phyloP scores from a whole-genome alignment of 1,140 invertebrate genomes.

The Tribolium madens region DNA sequence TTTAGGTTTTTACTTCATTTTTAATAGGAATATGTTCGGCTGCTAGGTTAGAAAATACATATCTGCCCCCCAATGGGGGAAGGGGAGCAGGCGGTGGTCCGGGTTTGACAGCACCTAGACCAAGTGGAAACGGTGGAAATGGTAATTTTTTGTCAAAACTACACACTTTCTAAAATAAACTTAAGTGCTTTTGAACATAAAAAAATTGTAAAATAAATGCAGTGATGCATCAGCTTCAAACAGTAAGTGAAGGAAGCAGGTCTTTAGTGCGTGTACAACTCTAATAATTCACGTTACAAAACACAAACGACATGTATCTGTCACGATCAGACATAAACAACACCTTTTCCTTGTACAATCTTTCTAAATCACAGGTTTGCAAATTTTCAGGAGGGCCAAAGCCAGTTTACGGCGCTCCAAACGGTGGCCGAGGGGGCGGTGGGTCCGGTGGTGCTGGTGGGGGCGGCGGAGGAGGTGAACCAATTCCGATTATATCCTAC shows the following conservation, averaged over 20 bases:
- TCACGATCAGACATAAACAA: background rate
- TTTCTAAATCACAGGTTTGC: background rate
- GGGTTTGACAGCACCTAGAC: conserved; percentile 55
- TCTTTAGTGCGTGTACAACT: background rate
- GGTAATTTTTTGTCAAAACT: conserved; percentile 36
- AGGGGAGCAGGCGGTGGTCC: conserved; percentile 68
- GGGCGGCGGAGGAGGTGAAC: conserved; percentile 52
- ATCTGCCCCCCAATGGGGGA: conserved; percentile 72
- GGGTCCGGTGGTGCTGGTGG: conserved; percentile 47
- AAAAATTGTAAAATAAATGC: background rate
- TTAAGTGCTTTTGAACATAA: too few relatives aligned
- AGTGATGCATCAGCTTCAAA: background rate
- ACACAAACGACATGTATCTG: background rate
- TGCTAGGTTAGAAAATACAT: conserved; percentile 71
- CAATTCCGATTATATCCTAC: conserved; percentile 59
- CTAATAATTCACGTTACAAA: background rate
- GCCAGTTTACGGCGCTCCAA: conserved; percentile 31
- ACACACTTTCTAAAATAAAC: too few relatives aligned
- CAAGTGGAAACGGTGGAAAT: conserved; percentile 47
- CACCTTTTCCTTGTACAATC: background rate
- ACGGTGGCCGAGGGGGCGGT: background rate
- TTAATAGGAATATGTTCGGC: conserved; percentile 55
- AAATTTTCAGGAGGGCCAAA: conserved; percentile 48
- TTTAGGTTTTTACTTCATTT: conserved; percentile 50
- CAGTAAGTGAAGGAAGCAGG: background rate